These are phyloP conservation scores for Alcedo atthis DNA, from an alignment of 2,797 vertebrate species.

Conservation along the genomic window DNA sequence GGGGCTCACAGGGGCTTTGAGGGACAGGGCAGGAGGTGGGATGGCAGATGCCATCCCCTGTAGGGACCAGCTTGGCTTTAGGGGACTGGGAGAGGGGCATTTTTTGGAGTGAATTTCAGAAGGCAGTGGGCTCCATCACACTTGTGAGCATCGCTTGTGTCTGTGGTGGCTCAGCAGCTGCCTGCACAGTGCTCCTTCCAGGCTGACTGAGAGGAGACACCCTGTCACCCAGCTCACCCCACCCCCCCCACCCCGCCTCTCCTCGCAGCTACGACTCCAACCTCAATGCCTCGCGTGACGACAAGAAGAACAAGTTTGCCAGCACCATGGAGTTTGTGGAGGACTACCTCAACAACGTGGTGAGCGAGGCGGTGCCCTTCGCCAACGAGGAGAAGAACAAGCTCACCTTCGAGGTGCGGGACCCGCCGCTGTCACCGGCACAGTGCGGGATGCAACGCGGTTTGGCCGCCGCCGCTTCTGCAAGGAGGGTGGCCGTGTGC, in stretches of 20 bases:
- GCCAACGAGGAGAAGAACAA: conserved; percentile 97
- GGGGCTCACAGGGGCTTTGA: not conserved
- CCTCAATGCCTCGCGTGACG: conserved; percentile 91
- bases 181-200: not conserved
- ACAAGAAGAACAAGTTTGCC: conserved; percentile 98
- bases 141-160: not conserved
- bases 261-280: conserved; percentile 92
- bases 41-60: not conserved
- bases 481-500: rapidly evolving
- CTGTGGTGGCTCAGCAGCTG: not conserved
- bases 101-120: not conserved
- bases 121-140: not conserved
- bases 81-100: not conserved
- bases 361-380: conserved; percentile 92
- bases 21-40: not conserved
- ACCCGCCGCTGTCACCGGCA: rapidly evolving
- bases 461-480: not conserved
- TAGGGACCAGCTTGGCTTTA: not conserved
- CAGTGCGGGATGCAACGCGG: rapidly evolving
- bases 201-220: not conserved
- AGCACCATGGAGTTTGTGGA: conserved; percentile 98
- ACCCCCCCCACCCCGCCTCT: rapidly evolving
- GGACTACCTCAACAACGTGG: conserved; percentile 95
- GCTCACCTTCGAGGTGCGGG: conserved; percentile 92
- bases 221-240: not conserved